Evolutionary conservation across 2,113 vertebrate species (phyloP), one percentile per base, ranked within the genome.

Genomic region (Chaenogobius annularis): DNA sequence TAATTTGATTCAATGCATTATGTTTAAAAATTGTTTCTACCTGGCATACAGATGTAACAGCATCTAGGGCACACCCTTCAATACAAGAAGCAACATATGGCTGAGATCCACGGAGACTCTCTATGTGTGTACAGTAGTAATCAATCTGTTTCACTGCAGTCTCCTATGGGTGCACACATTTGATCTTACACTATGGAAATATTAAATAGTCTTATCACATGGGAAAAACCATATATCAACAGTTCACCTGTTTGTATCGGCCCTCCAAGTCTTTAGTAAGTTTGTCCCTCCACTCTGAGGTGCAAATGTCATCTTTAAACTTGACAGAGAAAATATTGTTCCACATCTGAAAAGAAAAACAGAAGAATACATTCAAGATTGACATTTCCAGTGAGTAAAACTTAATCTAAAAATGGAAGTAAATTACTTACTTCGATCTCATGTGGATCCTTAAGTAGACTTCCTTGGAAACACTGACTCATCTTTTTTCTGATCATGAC

Each of bases 11-110:
- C 4, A 31, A 31, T 31, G 1, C 1, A 31, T 31, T 31, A 31
- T 31, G 26, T 31, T 31, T 31, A 31, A 31, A 31, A 40, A 46
- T 46, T 11, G 44, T 23, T 62, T 7, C 59, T 92, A 99, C 97
- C 95, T 97, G 95, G 79, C 94, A 96, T 66, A 95, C 88, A 0
- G 8, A 70, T 64, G 89, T 84, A 0, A 98, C 95, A 3, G 96
- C 95, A 63, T 96, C 94, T 0, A 93, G 88, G 70, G 94, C 95
- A 85, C 96, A 97, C 3, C 43, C 92, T 77, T 94, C 90, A 52
- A 98, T 88, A 71, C 85, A 91, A 31, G 43, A 58, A 2, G 69
- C 74, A 73, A 98, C 87, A 12, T 89, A 82, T 75, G 91, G 75
- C 26, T 92, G 69, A 0, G 84, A 50, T 0, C 0, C 0, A 0